Evolutionary conservation across 2,113 vertebrate species (phyloP), one percentile per base, ranked within the genome.

Genomic region (Tragelaphus scriptus): DNA sequence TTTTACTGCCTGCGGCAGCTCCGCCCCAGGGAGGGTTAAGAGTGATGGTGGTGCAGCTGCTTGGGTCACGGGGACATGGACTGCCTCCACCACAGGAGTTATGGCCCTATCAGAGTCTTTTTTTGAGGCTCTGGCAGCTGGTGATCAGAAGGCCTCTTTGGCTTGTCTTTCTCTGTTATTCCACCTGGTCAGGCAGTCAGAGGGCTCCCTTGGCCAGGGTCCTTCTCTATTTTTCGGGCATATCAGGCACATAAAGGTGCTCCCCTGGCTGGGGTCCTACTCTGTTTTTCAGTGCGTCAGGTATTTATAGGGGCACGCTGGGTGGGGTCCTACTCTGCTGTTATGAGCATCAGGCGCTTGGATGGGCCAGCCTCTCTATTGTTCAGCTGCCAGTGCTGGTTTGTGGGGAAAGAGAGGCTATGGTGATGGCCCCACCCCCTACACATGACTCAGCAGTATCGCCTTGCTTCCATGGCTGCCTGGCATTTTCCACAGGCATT

Each of bases 251-350:
- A 30, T 63, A 63, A 63, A 30, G 28, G 6, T 28, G 26, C 59
- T 61, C 32, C 32, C 8, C 63, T 65, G 30, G 30, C 63, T 65
- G 63, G 63, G 16, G 63, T 65, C 30, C 63, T 65, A n/a, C 63
- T 65, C 7, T 17, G 1, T n/a, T 65, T n/a, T n/a, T n/a, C 30
- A 65, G 7, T 65, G 63, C 0, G 0, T 17, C 63, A n/a, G 63
- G 15, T 65, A 17, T 7, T 65, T 17, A n/a, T n/a, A n/a, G 15
- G 30, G 63, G 30, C 63, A n/a, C 7, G 15, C 30, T n/a, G 32
- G 32, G 16, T n/a, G 32, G 16, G 16, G 63, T 68, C 7, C 63
- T 68, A n/a, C 32, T 68, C 32, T 68, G 63, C 16, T 68, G 4
- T 68, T n/a, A 16, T 68, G 7, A 68, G 32, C 16, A 0, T 63